Conservation (phyloP, 2,888 invertebrate genomes). For the Scaptomyza tumidula region DNA sequence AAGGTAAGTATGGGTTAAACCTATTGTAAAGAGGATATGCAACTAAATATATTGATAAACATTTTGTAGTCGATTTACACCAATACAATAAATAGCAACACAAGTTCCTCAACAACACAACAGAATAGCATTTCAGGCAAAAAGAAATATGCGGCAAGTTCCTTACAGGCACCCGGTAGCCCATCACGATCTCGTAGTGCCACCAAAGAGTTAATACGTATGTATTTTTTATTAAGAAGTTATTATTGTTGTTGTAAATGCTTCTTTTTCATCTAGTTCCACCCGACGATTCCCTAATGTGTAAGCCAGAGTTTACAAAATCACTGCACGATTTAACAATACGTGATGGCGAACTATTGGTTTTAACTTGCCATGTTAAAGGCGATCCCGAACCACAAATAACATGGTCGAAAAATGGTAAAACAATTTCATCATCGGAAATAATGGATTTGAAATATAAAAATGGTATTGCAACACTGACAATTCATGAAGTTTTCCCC, state of each 20-base stretch:
- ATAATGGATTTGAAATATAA: conserved; percentile 96
- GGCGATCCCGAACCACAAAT: conserved; percentile 97
- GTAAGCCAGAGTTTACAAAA: conserved; percentile 93
- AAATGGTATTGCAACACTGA: conserved; percentile 93
- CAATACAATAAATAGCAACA: conserved; percentile 32
- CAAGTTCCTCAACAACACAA: conserved; percentile 75
- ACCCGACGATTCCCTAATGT: conserved; percentile 94
- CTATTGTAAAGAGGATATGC: not conserved
- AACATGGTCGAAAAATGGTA: conserved; percentile 94
- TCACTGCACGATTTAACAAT: conserved; percentile 90
- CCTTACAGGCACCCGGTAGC: conserved; percentile 90
- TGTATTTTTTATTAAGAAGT: conserved; percentile 28
- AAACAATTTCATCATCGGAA: conserved; percentile 90
- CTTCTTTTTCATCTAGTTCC: conserved; percentile 87
- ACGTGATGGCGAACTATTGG: conserved; percentile 94
- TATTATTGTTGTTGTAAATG: not conserved
- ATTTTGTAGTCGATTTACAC: conserved; percentile 60
- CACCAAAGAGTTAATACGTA: conserved; percentile 92
- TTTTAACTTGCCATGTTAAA: conserved; percentile 92
- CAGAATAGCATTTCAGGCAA: conserved; percentile 80
- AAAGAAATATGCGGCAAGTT: conserved; percentile 87
- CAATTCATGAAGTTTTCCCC: conserved; percentile 96
- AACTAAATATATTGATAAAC: not conserved
- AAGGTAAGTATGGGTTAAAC: conserved; percentile 57
- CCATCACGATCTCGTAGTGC: conserved; percentile 94